Evolutionary conservation across 2,113 vertebrate genomes (phyloP).

Genomic region (Toxotes chatareus): DNA sequence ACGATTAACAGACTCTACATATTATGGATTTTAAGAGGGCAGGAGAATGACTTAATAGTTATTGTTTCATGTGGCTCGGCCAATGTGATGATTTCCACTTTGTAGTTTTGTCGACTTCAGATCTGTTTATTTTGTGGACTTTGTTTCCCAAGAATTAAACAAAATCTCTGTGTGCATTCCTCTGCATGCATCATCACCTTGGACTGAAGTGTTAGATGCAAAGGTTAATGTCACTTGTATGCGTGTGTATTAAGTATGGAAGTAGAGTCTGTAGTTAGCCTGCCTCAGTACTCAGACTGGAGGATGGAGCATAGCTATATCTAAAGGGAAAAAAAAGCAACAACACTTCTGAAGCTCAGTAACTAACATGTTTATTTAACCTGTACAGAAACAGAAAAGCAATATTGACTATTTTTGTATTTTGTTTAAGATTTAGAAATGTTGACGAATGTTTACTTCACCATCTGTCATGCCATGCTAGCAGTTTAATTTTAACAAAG

Average conservation of each 20-base stretch:
- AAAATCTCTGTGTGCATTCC: conserved; percentile 46
- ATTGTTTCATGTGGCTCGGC: conserved; percentile 73
- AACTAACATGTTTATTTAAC: background rate
- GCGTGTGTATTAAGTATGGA: background rate
- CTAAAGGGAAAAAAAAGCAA: background rate
- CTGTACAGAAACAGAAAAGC: background rate
- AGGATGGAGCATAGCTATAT: background rate
- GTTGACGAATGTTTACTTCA: background rate
- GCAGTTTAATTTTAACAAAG: background rate
- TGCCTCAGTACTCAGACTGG: background rate
- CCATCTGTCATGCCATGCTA: no score
- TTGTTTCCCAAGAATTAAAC: conserved; percentile 51
- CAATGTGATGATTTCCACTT: conserved; percentile 73
- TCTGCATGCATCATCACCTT: conserved; percentile 58
- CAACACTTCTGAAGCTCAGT: background rate
- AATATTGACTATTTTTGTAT: background rate
- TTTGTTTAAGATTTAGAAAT: background rate
- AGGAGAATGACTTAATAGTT: conserved; percentile 72
- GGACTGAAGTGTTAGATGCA: background rate
- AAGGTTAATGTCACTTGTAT: background rate
- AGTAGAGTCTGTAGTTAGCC: background rate
- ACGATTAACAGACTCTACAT: conserved; percentile 72
- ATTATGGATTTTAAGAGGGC: conserved; percentile 66
- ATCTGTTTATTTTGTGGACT: conserved; percentile 69
- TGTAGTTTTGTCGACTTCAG: conserved; percentile 64